Evolutionary conservation across 1,140 invertebrate genomes (phyloP), one percentile per base, ranked within the genome.

Genomic region (Drosophila mojavensis): DNA sequence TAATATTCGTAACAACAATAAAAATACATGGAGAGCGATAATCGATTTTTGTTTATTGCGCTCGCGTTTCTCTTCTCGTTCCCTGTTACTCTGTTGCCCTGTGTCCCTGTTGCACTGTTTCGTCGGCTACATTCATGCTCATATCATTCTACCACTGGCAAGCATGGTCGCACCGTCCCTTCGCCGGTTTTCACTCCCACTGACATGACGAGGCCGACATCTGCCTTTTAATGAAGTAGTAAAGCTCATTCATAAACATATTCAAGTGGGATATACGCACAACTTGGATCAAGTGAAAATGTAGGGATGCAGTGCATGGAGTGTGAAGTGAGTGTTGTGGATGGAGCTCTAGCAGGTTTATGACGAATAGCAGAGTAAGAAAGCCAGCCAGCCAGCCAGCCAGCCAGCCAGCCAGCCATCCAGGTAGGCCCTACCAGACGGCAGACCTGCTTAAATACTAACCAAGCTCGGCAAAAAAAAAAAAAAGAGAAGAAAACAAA

Each of bases 1-100:
- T 80, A 77, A 89, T 91, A 90, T 82, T 88, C 82, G 78, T 84
- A 86, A 91, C 73, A 91, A 88, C 79, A 89, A 86, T 80, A 81
- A 86, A 91, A 89, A 91, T 91, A 71, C 91, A 70, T 54, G 68
- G 65, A 81, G 66, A 81, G 85, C 85, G 90, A 90, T 91, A 91
- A 91, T 91, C 90, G 90, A 91, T 91, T 91, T 91, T 85, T 82
- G 85, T 91, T 90, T 91, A 91, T 91, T 91, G 81, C 82, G 78
- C 83, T 79, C 80, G 77, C 65, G 75, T 58, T 77, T 69, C 60
- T 77, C 60, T 64, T 58, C 15, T 47, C 5, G 41, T 54, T 65
- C 39, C 36, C 51, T 11, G 36, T 39, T 54, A 2, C 43, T 11
- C 43, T 11, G 43, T 45, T 45, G 43, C n/a, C 20, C 20, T 24